phyloP scores from a whole-genome alignment of 2,113 vertebrate species.

The Caranx melampygus region DNA sequence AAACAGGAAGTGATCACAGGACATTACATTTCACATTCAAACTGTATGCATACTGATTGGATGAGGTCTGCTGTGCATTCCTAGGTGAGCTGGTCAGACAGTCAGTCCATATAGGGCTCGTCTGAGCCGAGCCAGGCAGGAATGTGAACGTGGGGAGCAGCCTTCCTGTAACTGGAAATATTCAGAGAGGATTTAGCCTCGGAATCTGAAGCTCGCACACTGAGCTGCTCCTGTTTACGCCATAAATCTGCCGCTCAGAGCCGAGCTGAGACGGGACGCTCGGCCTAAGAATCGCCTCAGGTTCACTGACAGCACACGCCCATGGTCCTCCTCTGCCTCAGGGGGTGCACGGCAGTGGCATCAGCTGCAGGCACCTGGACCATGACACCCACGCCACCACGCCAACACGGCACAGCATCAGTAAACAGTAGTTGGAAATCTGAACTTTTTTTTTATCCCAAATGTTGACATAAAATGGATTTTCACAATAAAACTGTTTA shows the following conservation, averaged over 20 bases:
- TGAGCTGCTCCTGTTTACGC: conserved; percentile 68
- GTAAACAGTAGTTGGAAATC: no score
- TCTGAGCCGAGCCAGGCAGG: conserved; percentile 79
- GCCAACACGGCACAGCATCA: no score
- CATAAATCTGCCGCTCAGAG: conserved; percentile 72
- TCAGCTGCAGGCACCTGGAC: not conserved
- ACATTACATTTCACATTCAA: not conserved
- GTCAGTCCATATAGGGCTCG: conserved; percentile 83
- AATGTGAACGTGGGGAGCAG: conserved; percentile 82
- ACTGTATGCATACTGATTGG: not conserved
- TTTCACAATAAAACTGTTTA: no score
- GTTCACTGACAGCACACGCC: not conserved
- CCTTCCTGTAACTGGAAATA: conserved; percentile 76
- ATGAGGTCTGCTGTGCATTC: conserved; percentile 57
- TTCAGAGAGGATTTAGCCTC: conserved; percentile 78
- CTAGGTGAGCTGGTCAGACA: conserved; percentile 67
- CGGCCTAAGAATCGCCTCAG: conserved; percentile 35
- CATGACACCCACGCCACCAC: no score
- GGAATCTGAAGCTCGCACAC: conserved; percentile 79
- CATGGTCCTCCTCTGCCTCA: not conserved
- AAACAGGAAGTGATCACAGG: conserved; percentile 8
- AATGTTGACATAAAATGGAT: no score
- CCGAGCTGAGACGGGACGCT: not conserved
- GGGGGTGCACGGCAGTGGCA: conserved; percentile 4
- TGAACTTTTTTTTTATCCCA: no score